Evolutionary conservation across 2,888 invertebrate species (phyloP), one percentile per base, ranked within the genome.

Genomic region (Leuctra nigra): DNA sequence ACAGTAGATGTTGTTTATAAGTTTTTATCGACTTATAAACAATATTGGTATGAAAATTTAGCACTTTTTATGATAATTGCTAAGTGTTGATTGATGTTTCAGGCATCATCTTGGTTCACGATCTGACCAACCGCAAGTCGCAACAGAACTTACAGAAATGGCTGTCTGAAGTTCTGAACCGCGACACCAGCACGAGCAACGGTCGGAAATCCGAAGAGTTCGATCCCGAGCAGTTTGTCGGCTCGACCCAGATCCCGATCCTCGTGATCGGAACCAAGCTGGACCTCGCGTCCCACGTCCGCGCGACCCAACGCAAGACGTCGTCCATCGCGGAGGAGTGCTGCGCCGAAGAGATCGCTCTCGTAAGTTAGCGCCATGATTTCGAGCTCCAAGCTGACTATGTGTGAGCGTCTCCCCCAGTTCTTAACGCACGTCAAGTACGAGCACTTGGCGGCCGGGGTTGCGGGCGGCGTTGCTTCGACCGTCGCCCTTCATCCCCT

Each of bases 391-490:
- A n/a, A n/a, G n/a, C n/a, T n/a, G n/a, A n/a, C n/a, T n/a, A n/a
- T n/a, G n/a, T n/a, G n/a, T n/a, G n/a, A n/a, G 2, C 7, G 3
- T 18, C 39, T 20, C 13, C 39, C n/a, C 7, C 39, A 18, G 20
- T 62, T 84, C 63, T 75, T 84, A 48, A 84, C 73, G 70, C 86
- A 87, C 70, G 79, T 93, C 60, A 89, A 88, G 69, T 91, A 91
- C 74, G 96, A 97, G 73, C 94, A 98, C 78, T 79, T 98, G 70
- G 81, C 95, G 65, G 98, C 97, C 70, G 99, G 99, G 59, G 83
- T 98, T 67, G 89, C 91, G 63, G 99, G 98, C 66, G 99, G 99
- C 63, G 92, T 96, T 16, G 86, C 92, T 48, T 95, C 97, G 38
- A 97, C 98, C 3, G 74, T 97, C 53, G 86, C 94, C 67, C 76